Evolutionary conservation across 2,888 invertebrate genomes (phyloP), one percentile per base, ranked within the genome.

Genomic region (Cheilosia impressa): DNA sequence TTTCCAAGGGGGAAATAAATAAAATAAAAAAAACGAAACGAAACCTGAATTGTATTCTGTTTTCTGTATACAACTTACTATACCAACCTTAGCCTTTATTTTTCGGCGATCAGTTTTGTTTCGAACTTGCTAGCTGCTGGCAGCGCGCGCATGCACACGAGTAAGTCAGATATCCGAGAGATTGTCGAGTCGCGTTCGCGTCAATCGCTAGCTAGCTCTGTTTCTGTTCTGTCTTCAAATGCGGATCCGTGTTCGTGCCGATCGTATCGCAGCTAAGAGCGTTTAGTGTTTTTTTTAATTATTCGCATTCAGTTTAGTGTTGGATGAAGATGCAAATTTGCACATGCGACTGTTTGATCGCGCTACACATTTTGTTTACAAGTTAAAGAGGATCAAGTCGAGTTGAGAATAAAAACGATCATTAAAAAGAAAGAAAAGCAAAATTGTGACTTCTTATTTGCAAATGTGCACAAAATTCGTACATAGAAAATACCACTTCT

Each of bases 61-160:
- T 38, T 72, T 77, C 68, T 68, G 80, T 77, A 43, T 68, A 80
- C 66, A 68, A 72, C 68, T 66, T 57, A 60, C 71, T 80, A 85
- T 57, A 60, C 71, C 85, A 85, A 85, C 85, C 85, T 85, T 85
- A 80, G 85, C 80, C 80, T 85, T 84, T 76, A 80, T 77, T 62
- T 72, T 80, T 55, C 45, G 66, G 19, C 62, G 85, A 85, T 80
- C 85, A 85, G 85, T 85, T 76, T 80, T 85, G 76, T 72, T 71
- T 79, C 45, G 69, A 80, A 80, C 75, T 71, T 72, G 80, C 65
- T 80, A 55, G 85, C 65, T 60, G 50, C 66, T 80, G 68, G 38
- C 22, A 50, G 68, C 38, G 85, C 57, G 85, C 68, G 80, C 53
- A 53, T 71, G 71, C 66, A 68, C 47, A 41, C 38, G 41, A 80